Evolutionary conservation across 1,140 invertebrate species (phyloP), one percentile per base, ranked within the genome.

Genomic region (Pygmarrhopalites habei): DNA sequence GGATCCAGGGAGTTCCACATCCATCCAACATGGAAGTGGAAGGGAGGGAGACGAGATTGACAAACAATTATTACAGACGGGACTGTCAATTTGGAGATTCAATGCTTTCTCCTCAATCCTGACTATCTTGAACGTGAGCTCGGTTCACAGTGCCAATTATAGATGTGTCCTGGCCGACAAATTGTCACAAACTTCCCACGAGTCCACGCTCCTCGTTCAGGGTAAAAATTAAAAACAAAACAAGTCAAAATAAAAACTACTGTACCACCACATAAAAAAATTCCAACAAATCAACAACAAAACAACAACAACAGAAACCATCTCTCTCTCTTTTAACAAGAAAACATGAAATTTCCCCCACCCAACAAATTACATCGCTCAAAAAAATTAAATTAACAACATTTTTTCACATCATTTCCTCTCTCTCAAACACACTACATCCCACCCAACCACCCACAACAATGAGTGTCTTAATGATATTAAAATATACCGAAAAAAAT

Each of bases 141-240:
- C 71, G 21, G 44, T 66, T 15, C 72, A 75, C 59, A 60, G 62
- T 17, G 75, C 74, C n/a, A 75, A 77, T 59, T 77, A 76, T 60
- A 76, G 74, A 0, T 77, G 76, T 60, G 56, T 60, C n/a, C 73
- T 75, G 19, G 70, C 72, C 47, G 76, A 77, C 74, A 73, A 77
- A 44, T 86, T 85, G 23, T 83, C 83, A 19, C 74, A 75, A 1
- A 79, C 79, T 68, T 78, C 81, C 66, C 79, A 82, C 72, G 82
- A 81, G 26, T 82, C 84, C 49, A 75, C 79, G 60, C 79, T 87
- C 72, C 81, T 81, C 70, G 84, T 87, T 67, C 75, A 78, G 70
- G 79, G 80, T 82, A 75, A 73, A 66, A 12, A 12, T 52, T 4
- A 47, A 35, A 7, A 5, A 35, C 32, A 15, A 35, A 35, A 7